Base-by-base conservation (phyloP, 2,797 vertebrate species). In the Peromyscus attwateri region DNA sequence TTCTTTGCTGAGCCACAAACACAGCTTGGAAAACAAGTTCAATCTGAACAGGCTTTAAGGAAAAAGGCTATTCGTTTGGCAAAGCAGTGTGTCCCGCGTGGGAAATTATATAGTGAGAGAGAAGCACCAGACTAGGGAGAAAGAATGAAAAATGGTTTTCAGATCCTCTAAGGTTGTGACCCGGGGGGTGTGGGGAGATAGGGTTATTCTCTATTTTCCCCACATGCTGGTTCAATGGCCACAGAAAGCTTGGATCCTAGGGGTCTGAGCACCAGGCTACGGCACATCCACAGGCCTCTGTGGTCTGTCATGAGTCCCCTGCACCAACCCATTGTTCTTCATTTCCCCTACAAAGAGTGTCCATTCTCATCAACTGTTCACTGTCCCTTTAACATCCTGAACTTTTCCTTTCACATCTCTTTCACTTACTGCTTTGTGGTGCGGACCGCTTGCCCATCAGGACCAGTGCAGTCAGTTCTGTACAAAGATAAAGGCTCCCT, bases 21-120 rank as follows among this genome's bases (percentile, higher is more conserved):
- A n/a, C 43, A 94, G 76, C 82, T 96, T 96, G 57, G 3, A 93
- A 97, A 97, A 96, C 87, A 92, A 94, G 73, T 94, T 94, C 43
- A 87, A 46, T 88, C 90, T 96, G 89, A 95, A 83, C 6, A 57
- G 17, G 64, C 73, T 57, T 82, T 87, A 76, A 97, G 84, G 76
- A 40, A 94, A 96, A 66, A 60, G 40, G 81, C 95, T 94, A 43
- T 97, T 97, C 96, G 89, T 89, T 96, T 95, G 66, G 66, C 92
- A 94, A 97, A 95, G 91, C 12, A 60, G 21, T 83, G 1, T 76
- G 68, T 96, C 77, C 37, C 87, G 55, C 40, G 43, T 71, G 62
- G 73, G 95, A 95, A 96, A 95, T 92, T 80, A 83, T 89, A 83
- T 55, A 89, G 0, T 87, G 6, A 96, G 85, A n/a, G n/a, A 95